phyloP scores from a whole-genome alignment of 2,113 vertebrate genomes.

The Tonatia bakeri region DNA sequence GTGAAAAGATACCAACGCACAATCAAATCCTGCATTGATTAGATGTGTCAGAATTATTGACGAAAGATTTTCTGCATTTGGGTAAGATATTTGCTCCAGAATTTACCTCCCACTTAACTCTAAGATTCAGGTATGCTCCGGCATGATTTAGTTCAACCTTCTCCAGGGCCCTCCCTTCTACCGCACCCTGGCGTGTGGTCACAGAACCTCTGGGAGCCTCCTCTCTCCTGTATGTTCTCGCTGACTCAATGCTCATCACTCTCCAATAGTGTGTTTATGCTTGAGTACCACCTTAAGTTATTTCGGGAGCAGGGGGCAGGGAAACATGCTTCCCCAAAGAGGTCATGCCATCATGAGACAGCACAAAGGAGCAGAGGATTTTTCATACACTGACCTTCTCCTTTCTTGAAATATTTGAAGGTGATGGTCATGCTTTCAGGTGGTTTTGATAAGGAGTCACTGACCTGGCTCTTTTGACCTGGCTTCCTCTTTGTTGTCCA shows the following conservation, averaged over 20 bases:
- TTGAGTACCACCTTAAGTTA: background rate
- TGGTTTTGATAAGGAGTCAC: background rate
- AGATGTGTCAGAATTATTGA: background rate
- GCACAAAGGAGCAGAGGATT: background rate
- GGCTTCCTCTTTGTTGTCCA: background rate
- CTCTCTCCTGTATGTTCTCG: background rate
- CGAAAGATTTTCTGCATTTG: background rate
- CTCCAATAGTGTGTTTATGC: background rate
- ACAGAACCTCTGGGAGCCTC: background rate
- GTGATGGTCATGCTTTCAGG: background rate
- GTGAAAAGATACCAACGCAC: background rate
- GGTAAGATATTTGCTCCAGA: background rate
- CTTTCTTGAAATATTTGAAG: background rate
- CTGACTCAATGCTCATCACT: background rate
- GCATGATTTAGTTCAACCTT: background rate
- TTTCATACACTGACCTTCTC: background rate
- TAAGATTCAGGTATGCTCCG: background rate
- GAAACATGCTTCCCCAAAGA: background rate
- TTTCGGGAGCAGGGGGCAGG: background rate
- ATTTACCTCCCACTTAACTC: background rate
- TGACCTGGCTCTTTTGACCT: background rate
- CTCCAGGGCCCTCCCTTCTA: background rate
- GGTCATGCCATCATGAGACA: background rate
- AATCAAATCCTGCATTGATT: background rate
- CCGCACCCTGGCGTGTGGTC: background rate